Conservation (phyloP, 1,140 invertebrate species). For the Platorchestia sp. region DNA sequence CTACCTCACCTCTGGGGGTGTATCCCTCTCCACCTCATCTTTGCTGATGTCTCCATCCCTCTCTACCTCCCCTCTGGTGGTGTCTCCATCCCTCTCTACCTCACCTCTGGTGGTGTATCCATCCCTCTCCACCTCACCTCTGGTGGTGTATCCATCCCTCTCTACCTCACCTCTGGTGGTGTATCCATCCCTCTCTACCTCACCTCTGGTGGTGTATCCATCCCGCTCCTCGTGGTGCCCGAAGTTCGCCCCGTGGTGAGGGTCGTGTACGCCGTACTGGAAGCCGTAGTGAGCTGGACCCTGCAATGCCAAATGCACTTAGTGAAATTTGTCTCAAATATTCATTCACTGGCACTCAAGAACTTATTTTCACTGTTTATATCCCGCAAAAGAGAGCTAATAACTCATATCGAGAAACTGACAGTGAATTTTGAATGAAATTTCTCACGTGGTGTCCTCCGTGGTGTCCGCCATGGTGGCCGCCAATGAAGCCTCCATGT, state of each 20-base stretch:
- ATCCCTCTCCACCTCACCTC: neutral
- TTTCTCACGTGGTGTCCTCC: slow-evolving; percentile 39
- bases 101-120: slow-evolving; percentile 21
- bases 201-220: slow-evolving; percentile 63
- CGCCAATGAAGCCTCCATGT: slow-evolving; percentile 33
- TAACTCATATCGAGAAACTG: neutral
- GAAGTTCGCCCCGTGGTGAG: slow-evolving; percentile 65
- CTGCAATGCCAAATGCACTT: slow-evolving; percentile 13
- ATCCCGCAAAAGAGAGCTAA: neutral
- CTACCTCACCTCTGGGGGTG: slow-evolving; percentile 63
- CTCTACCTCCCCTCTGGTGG: slow-evolving; percentile 60
- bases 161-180: slow-evolving; percentile 60
- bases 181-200: slow-evolving; percentile 65
- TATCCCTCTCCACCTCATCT: slow-evolving; percentile 65
- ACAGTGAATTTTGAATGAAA: neutral
- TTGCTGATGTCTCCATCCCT: too few species aligned
- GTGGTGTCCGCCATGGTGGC: slow-evolving; percentile 45
- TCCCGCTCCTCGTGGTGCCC: slow-evolving; percentile 65
- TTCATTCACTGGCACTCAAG: neutral
- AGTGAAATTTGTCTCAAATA: neutral
- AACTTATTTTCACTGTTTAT: neutral
- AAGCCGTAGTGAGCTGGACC: slow-evolving; percentile 61
- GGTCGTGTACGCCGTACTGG: slow-evolving; percentile 67
- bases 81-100: slow-evolving; percentile 64
- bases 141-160: neutral